phyloP scores from a whole-genome alignment of 2,113 vertebrate genomes.

The Sula dactylatra region DNA sequence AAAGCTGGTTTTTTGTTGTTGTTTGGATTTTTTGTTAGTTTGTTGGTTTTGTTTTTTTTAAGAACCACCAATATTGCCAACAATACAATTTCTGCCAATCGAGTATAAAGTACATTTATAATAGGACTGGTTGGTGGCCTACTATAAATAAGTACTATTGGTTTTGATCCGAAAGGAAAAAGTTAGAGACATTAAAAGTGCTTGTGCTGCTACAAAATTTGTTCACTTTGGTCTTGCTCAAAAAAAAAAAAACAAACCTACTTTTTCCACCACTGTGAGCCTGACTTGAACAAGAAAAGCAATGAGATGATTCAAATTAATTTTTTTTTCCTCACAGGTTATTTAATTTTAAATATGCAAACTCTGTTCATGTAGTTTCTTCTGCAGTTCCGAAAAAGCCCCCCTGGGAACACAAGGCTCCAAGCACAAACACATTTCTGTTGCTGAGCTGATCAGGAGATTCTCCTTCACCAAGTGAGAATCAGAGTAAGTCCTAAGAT shows the following conservation, averaged over 20 bases:
- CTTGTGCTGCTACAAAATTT: not conserved
- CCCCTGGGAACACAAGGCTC: not conserved
- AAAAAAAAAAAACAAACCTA: not conserved
- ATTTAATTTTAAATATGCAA: not conserved
- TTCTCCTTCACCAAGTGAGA: not conserved
- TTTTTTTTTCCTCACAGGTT: not conserved
- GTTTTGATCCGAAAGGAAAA: not conserved
- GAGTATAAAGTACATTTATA: not conserved
- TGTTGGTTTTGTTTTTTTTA: not conserved
- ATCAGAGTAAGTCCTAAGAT: not conserved
- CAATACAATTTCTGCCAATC: not conserved
- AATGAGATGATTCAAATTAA: not conserved
- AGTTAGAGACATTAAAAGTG: not conserved
- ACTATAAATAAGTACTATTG: not conserved
- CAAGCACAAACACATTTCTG: rapidly evolving
- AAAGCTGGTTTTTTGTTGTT: not conserved
- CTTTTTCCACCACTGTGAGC: not conserved
- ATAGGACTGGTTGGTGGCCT: not conserved
- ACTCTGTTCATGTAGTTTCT: not conserved
- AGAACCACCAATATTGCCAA: not conserved
- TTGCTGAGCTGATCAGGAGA: not conserved
- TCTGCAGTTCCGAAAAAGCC: not conserved
- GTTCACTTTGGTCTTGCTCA: not conserved
- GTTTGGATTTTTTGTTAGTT: not conserved
- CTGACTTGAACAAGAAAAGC: not conserved